A percentile compares a stretch with the other conserved stretches of the same genome.
Evolutionary conservation across 2,113 vertebrate genomes (phyloP).

Genomic region (Oncorhynchus kisutch): DNA sequence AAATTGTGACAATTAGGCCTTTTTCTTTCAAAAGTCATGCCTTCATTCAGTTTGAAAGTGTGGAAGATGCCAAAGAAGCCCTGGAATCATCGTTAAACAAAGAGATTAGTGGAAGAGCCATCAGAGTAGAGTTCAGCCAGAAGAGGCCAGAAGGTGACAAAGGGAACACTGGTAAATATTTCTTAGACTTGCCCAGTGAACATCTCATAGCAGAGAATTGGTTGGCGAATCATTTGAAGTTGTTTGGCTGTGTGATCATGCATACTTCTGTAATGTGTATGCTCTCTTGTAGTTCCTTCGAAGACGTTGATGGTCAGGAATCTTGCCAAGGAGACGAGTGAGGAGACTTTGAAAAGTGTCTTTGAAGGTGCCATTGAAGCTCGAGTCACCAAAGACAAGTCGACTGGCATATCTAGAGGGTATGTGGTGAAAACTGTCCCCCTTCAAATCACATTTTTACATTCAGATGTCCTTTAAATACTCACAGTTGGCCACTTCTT

Average conservation of each 20-base stretch:
- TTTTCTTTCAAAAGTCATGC: constrained; percentile 73
- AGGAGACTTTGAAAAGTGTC: constrained; percentile 81
- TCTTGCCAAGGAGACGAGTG: constrained; percentile 85
- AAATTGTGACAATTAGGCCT: not conserved
- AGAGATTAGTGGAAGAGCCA: constrained; percentile 75
- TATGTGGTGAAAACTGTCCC: constrained; percentile 47
- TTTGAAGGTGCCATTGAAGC: constrained; percentile 86
- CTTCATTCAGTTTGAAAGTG: constrained; percentile 80
- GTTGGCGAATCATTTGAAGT: not conserved
- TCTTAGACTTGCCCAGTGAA: not conserved
- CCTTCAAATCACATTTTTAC: not conserved
- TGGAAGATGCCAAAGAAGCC: constrained; percentile 83
- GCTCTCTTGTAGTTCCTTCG: constrained; percentile 65
- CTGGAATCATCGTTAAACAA: constrained; percentile 76
- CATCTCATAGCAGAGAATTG: not conserved
- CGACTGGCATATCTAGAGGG: constrained; percentile 86
- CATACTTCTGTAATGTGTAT: not conserved
- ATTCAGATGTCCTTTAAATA: not conserved
- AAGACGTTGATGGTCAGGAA: constrained; percentile 87
- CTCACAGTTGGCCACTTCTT: not conserved
- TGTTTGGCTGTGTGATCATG: not conserved
- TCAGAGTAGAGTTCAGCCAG: constrained; percentile 77
- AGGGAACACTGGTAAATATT: constrained; percentile 16
- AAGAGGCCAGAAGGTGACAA: constrained; percentile 6
- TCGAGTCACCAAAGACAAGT: constrained; percentile 79